Conservation (phyloP, 1,140 invertebrate species). For the Riptortus pedestris region DNA sequence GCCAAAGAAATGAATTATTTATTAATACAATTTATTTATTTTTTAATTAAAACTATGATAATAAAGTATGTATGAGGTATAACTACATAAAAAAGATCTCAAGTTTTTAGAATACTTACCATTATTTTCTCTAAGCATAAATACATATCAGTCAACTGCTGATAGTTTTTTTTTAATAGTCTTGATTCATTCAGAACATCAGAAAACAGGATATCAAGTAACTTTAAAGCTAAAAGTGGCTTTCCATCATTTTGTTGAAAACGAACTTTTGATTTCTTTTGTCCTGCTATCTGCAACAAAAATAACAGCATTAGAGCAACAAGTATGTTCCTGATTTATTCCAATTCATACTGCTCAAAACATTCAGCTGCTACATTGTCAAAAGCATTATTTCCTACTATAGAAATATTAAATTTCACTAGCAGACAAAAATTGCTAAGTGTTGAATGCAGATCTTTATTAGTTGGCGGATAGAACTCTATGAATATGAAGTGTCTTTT, state of each 20-base stretch:
- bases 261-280: constrained; percentile 16
- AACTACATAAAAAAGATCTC: neutral
- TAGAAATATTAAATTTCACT: too few relatives aligned
- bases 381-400: too few relatives aligned
- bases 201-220: constrained; percentile 23
- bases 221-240: constrained; percentile 19
- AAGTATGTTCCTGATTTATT: neutral
- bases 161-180: constrained; percentile 22
- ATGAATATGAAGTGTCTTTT: too few relatives aligned
- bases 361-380: too few relatives aligned
- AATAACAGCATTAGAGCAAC: neutral
- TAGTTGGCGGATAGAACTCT: too few relatives aligned
- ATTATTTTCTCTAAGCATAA: constrained; percentile 23
- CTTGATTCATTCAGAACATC: constrained; percentile 20
- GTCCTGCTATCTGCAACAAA: neutral
- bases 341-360: too few relatives aligned
- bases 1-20: neutral
- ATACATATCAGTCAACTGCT: constrained; percentile 21
- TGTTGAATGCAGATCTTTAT: too few relatives aligned
- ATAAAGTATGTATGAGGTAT: neutral
- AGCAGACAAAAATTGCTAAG: too few relatives aligned
- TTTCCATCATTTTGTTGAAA: constrained; percentile 20
- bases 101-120: constrained; percentile 20
- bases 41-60: neutral
- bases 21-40: neutral